These are phyloP conservation scores for Syngnathus scovelli DNA, from an alignment of 2,113 vertebrate genomes.

Conservation along the genomic window DNA sequence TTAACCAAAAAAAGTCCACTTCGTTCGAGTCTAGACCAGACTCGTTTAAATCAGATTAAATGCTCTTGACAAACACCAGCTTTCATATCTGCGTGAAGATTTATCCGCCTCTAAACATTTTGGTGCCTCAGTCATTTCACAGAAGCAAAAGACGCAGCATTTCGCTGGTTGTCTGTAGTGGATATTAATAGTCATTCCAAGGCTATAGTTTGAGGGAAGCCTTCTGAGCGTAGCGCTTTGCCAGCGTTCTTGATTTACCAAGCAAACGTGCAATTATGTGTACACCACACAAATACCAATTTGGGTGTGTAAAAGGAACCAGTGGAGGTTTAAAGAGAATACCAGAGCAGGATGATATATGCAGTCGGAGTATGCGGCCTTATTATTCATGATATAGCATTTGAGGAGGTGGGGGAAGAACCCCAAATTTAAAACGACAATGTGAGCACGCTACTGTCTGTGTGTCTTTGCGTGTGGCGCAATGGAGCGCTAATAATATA, in stretches of 20 bases:
- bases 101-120: conserved; percentile 24
- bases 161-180: conserved; percentile 61
- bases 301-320: conserved; percentile 73
- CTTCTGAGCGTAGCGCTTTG: conserved; percentile 60
- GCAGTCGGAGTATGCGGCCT: conserved; percentile 37
- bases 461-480: conserved; percentile 24
- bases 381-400: conserved; percentile 40
- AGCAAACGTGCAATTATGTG: conserved; percentile 73
- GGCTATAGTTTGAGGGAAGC: conserved; percentile 73
- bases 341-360: conserved; percentile 30
- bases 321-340: conserved; percentile 57
- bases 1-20: conserved; percentile 21
- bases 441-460: conserved; percentile 7
- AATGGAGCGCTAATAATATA: conserved; percentile 58
- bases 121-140: conserved; percentile 26
- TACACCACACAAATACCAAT: conserved; percentile 73
- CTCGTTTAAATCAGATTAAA: conserved; percentile 17
- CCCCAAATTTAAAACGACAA: conserved; percentile 25
- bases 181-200: conserved; percentile 73
- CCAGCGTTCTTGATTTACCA: conserved; percentile 72
- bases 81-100: conserved; percentile 34
- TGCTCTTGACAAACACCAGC: conserved; percentile 18
- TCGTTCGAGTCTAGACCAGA: conserved; percentile 34
- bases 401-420: conserved; percentile 35
- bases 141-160: conserved; percentile 44